Conservation (phyloP, 1,140 invertebrate species). For the Zeugodacus cucurbitae region DNA sequence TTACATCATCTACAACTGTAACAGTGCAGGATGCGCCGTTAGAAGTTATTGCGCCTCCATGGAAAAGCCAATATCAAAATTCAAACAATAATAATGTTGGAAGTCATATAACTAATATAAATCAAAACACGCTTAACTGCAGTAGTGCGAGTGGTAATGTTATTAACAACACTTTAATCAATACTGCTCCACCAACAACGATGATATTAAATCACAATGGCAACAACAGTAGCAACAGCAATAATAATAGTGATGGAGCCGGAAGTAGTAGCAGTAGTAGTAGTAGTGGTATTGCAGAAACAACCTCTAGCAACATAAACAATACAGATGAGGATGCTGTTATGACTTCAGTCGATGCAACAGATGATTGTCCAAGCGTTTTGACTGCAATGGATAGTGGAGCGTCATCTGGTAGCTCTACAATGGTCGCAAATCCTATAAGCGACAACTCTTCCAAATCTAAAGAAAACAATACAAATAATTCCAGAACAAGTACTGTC, state of each 20-base stretch:
- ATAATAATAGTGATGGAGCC: constrained; percentile 42
- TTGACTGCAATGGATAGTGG: constrained; percentile 10
- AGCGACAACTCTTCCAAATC: background rate
- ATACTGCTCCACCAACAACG: background rate
- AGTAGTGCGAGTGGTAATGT: background rate
- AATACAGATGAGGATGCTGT: constrained; percentile 27
- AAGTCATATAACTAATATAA: background rate
- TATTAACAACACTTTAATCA: background rate
- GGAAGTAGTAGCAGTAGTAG: constrained; percentile 35
- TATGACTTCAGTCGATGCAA: background rate
- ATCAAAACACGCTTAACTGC: background rate
- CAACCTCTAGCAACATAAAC: constrained; percentile 32
- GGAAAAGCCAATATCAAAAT: constrained; percentile 42
- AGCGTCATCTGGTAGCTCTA: background rate
- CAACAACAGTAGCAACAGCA: constrained; percentile 15
- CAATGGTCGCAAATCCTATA: background rate
- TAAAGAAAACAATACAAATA: background rate
- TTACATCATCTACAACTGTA: background rate
- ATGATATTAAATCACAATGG: constrained; percentile 17
- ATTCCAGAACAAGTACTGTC: background rate
- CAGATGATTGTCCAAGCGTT: background rate
- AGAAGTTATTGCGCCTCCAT: background rate
- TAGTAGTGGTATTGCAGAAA: constrained; percentile 38
- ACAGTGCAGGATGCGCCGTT: background rate
- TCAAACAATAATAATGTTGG: constrained; percentile 36